These are phyloP conservation scores for Potorous gilbertii DNA, from an alignment of 2,797 vertebrate species.

Conservation along the genomic window DNA sequence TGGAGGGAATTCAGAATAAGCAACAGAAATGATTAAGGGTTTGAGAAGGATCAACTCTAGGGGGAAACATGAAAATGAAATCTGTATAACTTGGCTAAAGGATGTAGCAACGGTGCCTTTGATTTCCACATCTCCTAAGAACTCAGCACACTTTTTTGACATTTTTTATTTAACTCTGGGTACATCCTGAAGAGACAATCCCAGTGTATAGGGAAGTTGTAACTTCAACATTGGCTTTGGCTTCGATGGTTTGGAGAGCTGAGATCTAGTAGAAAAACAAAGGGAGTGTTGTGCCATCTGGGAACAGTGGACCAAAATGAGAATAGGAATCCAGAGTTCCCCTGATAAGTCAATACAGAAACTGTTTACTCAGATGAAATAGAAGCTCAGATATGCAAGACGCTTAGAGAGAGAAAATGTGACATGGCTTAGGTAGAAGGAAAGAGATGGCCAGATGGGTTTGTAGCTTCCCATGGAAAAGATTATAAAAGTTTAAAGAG, in stretches of 20 bases:
- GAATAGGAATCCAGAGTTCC: not conserved
- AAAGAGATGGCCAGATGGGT: not conserved
- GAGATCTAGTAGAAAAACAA: conserved; percentile 40
- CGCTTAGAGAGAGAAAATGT: conserved; percentile 13
- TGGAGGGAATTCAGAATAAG: conserved; percentile 64
- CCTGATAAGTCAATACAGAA: not conserved
- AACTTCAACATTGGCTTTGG: conserved; percentile 39
- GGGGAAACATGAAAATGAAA: conserved; percentile 59
- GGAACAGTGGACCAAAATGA: conserved; percentile 19
- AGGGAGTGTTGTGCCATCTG: not conserved
- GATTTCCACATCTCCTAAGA: not conserved
- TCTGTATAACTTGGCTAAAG: not conserved
- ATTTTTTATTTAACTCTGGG: not conserved
- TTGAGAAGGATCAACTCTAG: conserved; percentile 53
- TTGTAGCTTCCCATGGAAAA: not conserved
- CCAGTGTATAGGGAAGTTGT: not conserved
- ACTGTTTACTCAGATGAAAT: not conserved
- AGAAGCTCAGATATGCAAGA: not conserved
- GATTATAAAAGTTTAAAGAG: not conserved
- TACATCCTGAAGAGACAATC: not conserved
- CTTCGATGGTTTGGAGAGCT: conserved; percentile 52
- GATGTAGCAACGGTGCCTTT: not conserved
- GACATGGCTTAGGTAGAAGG: not conserved
- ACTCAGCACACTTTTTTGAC: not conserved
- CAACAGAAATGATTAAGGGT: conserved; percentile 66